phyloP scores from a whole-genome alignment of 2,113 vertebrate species.

The Cheirogaleus medius region DNA sequence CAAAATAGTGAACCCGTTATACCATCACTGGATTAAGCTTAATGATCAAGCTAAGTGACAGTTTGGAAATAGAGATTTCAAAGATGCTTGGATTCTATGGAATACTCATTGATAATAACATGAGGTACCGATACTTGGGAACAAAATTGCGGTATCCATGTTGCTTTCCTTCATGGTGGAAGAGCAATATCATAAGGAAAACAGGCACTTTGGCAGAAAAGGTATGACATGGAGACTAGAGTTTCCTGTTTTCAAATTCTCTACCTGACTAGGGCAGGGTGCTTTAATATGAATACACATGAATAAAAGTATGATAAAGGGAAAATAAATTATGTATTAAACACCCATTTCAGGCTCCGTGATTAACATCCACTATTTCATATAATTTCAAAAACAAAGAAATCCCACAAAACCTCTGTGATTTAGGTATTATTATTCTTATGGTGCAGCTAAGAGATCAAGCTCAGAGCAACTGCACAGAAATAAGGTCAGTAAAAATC shows the following conservation, averaged over 20 bases:
- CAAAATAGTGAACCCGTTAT: neutral
- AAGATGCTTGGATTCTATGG: neutral
- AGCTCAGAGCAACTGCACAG: neutral
- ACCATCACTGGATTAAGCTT: neutral
- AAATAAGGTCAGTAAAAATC: neutral
- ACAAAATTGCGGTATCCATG: neutral
- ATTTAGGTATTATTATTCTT: neutral
- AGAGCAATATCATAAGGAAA: neutral
- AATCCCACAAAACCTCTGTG: neutral
- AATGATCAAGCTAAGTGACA: neutral
- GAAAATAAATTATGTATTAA: conserved; percentile 27
- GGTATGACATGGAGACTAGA: neutral
- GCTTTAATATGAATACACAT: neutral
- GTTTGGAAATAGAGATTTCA: neutral
- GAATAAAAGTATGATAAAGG: neutral
- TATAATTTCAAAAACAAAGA: neutral
- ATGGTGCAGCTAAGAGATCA: neutral
- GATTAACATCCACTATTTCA: neutral
- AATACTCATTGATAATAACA: conserved; percentile 7
- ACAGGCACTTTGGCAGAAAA: neutral
- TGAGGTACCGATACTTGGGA: neutral
- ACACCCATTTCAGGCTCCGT: neutral
- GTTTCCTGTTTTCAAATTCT: conserved; percentile 6
- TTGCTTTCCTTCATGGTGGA: neutral
- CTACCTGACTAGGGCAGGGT: neutral